Evolutionary conservation across 2,797 vertebrate species (phyloP), one percentile per base, ranked within the genome.

Genomic region (Sebastiscus albofasciatus): DNA sequence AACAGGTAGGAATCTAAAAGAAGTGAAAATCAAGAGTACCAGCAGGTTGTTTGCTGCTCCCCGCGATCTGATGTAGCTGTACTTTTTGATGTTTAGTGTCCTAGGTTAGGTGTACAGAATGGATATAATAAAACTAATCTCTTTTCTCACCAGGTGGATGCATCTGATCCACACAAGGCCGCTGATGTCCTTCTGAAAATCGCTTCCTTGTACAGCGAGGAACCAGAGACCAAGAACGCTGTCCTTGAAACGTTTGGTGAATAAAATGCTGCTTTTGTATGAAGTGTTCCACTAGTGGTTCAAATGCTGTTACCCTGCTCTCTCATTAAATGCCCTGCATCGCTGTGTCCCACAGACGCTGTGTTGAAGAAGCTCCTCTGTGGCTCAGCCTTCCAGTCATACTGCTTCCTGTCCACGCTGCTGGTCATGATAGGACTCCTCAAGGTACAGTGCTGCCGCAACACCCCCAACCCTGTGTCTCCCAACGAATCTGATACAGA

Each of bases 381-480:
- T 77, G 96, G 92, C 20, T 89, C 97, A 0, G 87, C 91, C 31
- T 95, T 99, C 87, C 97, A 97, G 36, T 94, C 96, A 0, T 96
- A 96, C 75, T 87, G 92, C 33, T 97, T 99, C 87, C 89, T 98
- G 75, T 97, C 97, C 76, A 94, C 93, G 1, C 95, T 99, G 72
- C 94, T 99, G 82, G 89, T 98, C 80, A 95, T 95, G 86, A 96
- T 98, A 95, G 98, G 98, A 54, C 92, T 99, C 39, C 96, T 99
- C 55, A 99, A 99, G 97, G 98, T 99, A 92, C 26, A 18, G 2
- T 2, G 0, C 24, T 4, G 33, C 20, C 10, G 3, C 29, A 20
- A 18, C 16, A 10, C 26, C 22, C 27, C 66, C 6, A 5, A 27
- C 6, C 12, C n/a, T 6, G 5, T 18, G 2, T 31, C 39, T 42